Evolutionary conservation across 2,113 vertebrate species (phyloP).

Genomic region (Copsychus sechellarum): DNA sequence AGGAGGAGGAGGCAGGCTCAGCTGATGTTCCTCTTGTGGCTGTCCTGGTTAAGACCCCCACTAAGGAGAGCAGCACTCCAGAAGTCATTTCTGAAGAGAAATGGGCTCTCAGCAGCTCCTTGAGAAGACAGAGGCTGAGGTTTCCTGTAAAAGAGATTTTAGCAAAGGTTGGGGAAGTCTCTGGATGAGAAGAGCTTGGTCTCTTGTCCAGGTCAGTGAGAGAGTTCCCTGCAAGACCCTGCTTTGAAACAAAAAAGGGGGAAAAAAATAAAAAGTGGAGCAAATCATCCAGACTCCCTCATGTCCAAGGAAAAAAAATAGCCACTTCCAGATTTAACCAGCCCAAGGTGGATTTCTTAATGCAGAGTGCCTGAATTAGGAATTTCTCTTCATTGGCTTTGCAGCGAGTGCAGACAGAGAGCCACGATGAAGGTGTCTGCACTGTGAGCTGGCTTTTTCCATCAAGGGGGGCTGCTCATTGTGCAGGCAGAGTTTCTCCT

Average conservation of each 20-base stretch:
- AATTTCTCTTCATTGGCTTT: not conserved
- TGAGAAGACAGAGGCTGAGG: not conserved
- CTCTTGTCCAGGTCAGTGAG: not conserved
- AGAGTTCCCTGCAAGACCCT: not conserved
- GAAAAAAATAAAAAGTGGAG: not conserved
- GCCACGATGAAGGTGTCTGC: not conserved
- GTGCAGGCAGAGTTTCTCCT: constrained; percentile 31
- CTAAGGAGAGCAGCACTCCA: not conserved
- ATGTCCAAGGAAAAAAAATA: not conserved
- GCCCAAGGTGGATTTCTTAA: not conserved
- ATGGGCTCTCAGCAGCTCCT: not conserved
- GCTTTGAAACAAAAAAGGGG: not conserved
- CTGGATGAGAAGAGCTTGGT: not conserved
- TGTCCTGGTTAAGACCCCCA: not conserved
- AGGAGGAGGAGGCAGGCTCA: not conserved
- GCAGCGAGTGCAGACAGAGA: not conserved
- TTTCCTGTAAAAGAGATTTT: not conserved
- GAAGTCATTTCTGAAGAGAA: not conserved
- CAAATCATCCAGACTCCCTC: not conserved
- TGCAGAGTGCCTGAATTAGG: not conserved
- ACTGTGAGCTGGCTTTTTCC: constrained; percentile 27
- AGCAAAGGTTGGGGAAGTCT: not conserved
- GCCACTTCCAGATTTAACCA: not conserved
- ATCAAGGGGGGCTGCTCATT: not conserved
- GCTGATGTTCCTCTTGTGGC: not conserved